Evolutionary conservation across 2,888 invertebrate species (phyloP), one percentile per base, ranked within the genome.

Genomic region (Chorisops tibialis): DNA sequence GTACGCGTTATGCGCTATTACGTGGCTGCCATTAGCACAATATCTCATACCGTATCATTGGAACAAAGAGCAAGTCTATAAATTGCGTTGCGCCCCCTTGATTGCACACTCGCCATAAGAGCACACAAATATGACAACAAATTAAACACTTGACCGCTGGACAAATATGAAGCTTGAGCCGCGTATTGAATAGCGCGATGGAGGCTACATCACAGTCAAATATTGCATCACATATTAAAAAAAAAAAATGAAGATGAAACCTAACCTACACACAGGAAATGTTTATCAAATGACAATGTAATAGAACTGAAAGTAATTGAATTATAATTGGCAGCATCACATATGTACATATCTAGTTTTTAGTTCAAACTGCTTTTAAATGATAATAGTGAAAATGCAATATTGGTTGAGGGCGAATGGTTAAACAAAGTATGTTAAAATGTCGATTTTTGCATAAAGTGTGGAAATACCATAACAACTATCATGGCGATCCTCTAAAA

Each of bases 41-140:
- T 30, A 30, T 30, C 30, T 5, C 30, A 30, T 30, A 30, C 30
- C 30, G 30, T 30, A 30, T 30, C 30, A 30, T 30, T 30, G 30
- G 30, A 30, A 30, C 30, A 30, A 30, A 30, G 30, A 30, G 30
- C 9, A 9, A 30, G 9, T 30, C 30, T 41, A 54, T 54, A 49
- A 19, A 7, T 12, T 35, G 39, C 30, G n/a, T 21, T 62, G 49
- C 24, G 49, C 21, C 41, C 47, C 37, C 43, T 43, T 43, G 56
- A 56, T 56, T 56, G 43, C 56, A 43, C 56, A 45, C 56, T 56
- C 56, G 56, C 61, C 43, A 48, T 47, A 48, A 63, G 52, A 63
- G 59, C 47, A 63, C 51, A 59, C 56, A 63, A 52, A 63, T 63
- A 59, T 59, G 59, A 59, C 62, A 63, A 63, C 59, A 63, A 63